These are phyloP conservation scores for Eucidaris tribuloides DNA, from an alignment of 35 echinoderm and acorn worm genomes.

Conservation along the genomic window DNA sequence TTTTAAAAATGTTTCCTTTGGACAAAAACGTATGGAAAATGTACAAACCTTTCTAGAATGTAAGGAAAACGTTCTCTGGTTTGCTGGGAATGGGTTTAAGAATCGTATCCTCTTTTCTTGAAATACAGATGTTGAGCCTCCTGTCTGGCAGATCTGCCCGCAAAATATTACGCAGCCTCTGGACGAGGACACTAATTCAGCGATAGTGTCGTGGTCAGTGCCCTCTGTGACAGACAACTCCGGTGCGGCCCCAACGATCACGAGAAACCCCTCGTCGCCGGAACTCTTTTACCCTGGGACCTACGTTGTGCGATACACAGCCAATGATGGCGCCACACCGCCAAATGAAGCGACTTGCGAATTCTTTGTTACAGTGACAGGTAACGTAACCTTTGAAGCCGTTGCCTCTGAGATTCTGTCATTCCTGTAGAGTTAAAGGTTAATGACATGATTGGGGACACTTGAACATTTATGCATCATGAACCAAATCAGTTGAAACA, in stretches of 20 bases:
- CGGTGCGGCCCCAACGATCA: background rate
- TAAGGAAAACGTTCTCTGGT: too few relatives aligned
- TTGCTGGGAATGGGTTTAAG: too few relatives aligned
- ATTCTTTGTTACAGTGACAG: background rate
- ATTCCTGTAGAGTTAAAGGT: too few relatives aligned
- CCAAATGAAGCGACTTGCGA: background rate
- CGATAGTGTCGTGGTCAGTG: background rate
- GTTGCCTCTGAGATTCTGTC: too few relatives aligned
- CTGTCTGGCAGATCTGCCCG: background rate
- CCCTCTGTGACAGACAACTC: background rate
- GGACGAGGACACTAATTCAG: slow-evolving; percentile 8
- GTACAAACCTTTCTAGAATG: too few relatives aligned
- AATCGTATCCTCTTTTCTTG: too few relatives aligned
- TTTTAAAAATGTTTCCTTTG: too few relatives aligned
- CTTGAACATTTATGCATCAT: too few relatives aligned
- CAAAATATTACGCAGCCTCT: background rate
- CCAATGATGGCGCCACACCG: background rate
- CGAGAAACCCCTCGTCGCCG: background rate
- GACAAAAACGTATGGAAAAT: too few relatives aligned
- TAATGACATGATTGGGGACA: too few relatives aligned
- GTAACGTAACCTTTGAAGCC: too few relatives aligned
- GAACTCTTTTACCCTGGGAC: background rate
- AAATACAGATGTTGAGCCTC: slow-evolving; percentile 1
- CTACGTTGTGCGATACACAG: background rate
- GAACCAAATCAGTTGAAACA: too few relatives aligned